Percentiles rank a stretch among this genome's conserved stretches.
These are phyloP conservation scores for Patiria pectinifera DNA, from an alignment of 53 echinoderm and acorn worm species.

Conservation along the genomic window DNA sequence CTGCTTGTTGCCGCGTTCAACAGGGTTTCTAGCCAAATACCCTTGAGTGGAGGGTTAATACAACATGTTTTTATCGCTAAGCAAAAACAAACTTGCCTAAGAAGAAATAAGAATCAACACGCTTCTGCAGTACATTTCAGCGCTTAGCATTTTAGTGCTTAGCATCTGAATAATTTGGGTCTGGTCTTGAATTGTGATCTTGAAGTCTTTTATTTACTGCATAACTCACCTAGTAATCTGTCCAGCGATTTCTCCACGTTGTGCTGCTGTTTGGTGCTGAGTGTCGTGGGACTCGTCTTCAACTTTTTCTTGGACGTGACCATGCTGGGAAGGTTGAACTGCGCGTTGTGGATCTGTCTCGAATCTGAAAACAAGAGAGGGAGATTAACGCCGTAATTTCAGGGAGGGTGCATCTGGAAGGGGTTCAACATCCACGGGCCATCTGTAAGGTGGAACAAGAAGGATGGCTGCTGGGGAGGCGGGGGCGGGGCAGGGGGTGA, in stretches of 20 bases:
- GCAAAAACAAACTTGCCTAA: too few species aligned
- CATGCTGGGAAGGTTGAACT: slow-evolving; percentile 97
- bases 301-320: slow-evolving; percentile 80
- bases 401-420: too few species aligned
- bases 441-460: neutral
- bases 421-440: too few species aligned
- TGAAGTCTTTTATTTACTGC: neutral
- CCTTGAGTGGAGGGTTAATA: too few species aligned
- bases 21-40: too few species aligned
- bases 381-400: neutral
- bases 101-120: too few species aligned
- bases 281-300: slow-evolving; percentile 71
- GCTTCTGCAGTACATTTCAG: too few species aligned
- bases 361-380: slow-evolving; percentile 48
- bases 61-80: too few species aligned
- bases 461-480: too few species aligned
- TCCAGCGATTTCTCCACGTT: slow-evolving; percentile 82
- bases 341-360: slow-evolving; percentile 63
- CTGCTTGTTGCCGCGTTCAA: too few species aligned
- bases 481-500: neutral
- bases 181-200: neutral
- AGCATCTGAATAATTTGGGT: neutral
- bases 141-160: too few species aligned
- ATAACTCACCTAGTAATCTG: slow-evolving; percentile 73
- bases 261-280: slow-evolving; percentile 73